Evolutionary conservation across 2,113 vertebrate genomes (phyloP), one percentile per base, ranked within the genome.

Genomic region (Tyrannus savana): DNA sequence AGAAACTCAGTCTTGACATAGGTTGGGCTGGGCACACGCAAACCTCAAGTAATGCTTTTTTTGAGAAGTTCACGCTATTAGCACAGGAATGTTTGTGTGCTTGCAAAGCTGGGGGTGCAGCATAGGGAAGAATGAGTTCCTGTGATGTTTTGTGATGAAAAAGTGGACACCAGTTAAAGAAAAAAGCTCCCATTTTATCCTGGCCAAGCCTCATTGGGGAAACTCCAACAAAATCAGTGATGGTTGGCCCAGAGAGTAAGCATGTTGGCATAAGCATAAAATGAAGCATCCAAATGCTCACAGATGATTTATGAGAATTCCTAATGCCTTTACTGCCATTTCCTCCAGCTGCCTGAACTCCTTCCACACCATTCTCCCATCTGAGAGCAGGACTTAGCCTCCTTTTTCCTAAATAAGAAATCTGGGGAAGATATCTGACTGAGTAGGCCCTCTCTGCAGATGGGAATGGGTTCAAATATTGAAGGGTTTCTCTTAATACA

Each of bases 231-330:
- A 96, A 96, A 95, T 94, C 74, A 76, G 63, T 87, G 89, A 33
- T 93, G n/a, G 60, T 91, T 96, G 93, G 91, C 91, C 59, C 50
- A 76, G 79, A 84, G 78, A 75, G 21, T 9, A 19, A 82, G 53
- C 49, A 12, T 87, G 81, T 83, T 94, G 89, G 84, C 94, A 87
- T 85, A 69, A 49, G 74, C 49, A 66, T 87, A 58, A 84, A 95
- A 82, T 3, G 12, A 89, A 89, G 84, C 74, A 89, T 94, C 91
- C 71, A 89, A 73, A 87, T 0, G 4, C 47, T 91, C 78, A 49
- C 52, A 82, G 91, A 95, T 95, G 80, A 94, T 91, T 94, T 49
- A 96, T 89, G 78, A 91, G 84, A 85, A 87, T 89, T 93, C 89
- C 84, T 95, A 68, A n/a, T 9, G 37, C 50, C 44, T 87, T 84